Percentiles rank a stretch among this genome's conserved stretches.
These are phyloP conservation scores for Nephotettix cincticeps DNA, from an alignment of 1,140 invertebrate genomes.

Conservation along the genomic window DNA sequence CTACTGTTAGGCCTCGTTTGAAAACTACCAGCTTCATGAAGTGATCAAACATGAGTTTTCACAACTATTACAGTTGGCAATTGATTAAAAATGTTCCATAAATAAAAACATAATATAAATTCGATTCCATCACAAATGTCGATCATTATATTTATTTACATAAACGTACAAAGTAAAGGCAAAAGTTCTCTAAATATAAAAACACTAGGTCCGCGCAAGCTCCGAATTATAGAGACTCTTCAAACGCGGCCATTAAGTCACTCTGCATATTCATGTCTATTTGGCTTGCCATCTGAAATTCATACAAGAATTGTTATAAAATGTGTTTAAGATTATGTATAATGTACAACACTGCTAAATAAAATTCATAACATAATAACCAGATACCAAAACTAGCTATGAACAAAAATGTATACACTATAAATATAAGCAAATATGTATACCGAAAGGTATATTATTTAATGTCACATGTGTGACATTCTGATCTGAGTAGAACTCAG, in stretches of 20 bases:
- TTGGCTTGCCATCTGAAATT: slow-evolving; percentile 88
- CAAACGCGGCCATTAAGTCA: slow-evolving; percentile 96
- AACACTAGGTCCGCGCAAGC: not conserved
- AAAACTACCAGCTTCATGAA: slow-evolving; percentile 12
- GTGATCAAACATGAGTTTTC: not conserved
- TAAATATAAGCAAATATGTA: not conserved
- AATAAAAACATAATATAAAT: slow-evolving; percentile 22
- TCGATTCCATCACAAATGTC: slow-evolving; percentile 25
- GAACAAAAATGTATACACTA: not conserved
- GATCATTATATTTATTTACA: slow-evolving; percentile 26
- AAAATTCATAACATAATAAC: not conserved
- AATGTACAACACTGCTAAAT: not conserved
- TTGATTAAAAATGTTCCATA: not conserved
- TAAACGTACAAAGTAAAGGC: not conserved
- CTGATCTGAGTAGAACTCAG: too few species aligned
- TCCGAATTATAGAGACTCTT: slow-evolving; percentile 70
- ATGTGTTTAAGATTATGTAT: not conserved
- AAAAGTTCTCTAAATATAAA: slow-evolving; percentile 5
- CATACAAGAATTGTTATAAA: too few species aligned
- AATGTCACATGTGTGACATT: too few species aligned
- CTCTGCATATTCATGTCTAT: slow-evolving; percentile 99
- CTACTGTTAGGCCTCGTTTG: slow-evolving; percentile 22
- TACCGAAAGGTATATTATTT: too few species aligned
- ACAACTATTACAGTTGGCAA: not conserved
- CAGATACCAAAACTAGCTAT: not conserved